Evolutionary conservation across 2,797 vertebrate species (phyloP), one percentile per base, ranked within the genome.

Genomic region (Ambastaia sidthimunki): DNA sequence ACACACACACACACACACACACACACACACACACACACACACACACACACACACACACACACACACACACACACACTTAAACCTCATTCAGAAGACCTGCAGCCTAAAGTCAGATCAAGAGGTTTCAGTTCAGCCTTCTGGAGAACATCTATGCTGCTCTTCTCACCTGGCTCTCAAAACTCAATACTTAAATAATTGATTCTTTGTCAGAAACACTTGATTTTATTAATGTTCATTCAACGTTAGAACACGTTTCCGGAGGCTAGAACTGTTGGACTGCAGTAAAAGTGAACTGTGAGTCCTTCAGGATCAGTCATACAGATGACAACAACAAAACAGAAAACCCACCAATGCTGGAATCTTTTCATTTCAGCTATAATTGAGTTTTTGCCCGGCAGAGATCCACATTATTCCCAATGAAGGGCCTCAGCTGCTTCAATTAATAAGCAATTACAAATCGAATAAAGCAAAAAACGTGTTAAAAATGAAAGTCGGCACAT

Each of bases 111-210:
- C 54, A 59, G 70, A 77, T 85, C 90, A 91, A 91, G 89, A 90
- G 87, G 89, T 91, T 88, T 92, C 34, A 37, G 6, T 7, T 7
- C 34, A 7, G 34, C 34, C 9, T 7, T 37, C 6, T 37, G 34
- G 6, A 7, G 34, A 37, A 7, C 34, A 37, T 37, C 65, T 84
- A 82, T 85, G 57, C 57, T 62, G 80, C 85, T 87, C 84, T 85
- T 88, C 91, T 91, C 85, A 78, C 83, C 89, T 88, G 84, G 80
- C 87, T 88, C 88, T 87, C 89, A 85, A 87, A 91, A 91, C 87
- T 90, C 88, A 90, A 83, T n/a, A n/a, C n/a, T n/a, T n/a, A 31
- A 31, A 31, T 31, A 87, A 85, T 88, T 89, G 90, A 88, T 89
- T 87, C 88, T 78, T 87, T 88, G 88, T 84, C 80, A 85, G 79